phyloP scores from a whole-genome alignment of 2,888 invertebrate genomes.

The Cephus rjabovi region DNA sequence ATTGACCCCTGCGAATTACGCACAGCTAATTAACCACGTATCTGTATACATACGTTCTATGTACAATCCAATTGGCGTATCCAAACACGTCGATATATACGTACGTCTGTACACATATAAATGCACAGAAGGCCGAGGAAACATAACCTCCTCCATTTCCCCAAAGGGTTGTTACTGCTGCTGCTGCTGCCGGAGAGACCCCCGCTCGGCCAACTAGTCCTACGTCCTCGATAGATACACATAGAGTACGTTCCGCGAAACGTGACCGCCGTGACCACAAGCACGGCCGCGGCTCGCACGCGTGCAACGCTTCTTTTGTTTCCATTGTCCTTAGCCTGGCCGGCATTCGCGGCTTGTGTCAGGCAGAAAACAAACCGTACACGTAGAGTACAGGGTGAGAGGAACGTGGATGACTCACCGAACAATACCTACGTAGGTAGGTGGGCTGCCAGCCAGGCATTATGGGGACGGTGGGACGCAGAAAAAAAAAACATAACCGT shows the following conservation, averaged over 20 bases:
- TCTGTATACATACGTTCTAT: neutral
- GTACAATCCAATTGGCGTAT: conserved; percentile 4
- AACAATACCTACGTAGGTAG: conserved; percentile 33
- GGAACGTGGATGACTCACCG: conserved; percentile 48
- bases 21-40: neutral
- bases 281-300: conserved; percentile 43
- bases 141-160: neutral
- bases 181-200: neutral
- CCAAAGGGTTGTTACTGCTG: neutral
- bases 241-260: conserved; percentile 42
- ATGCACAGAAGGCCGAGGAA: neutral
- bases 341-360: conserved; percentile 29
- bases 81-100: neutral
- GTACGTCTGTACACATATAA: neutral
- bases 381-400: conserved; percentile 31
- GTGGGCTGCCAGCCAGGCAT: neutral
- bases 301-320: conserved; percentile 51
- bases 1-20: conserved; percentile 1
- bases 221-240: neutral
- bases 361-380: conserved; percentile 47
- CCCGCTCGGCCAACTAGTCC: neutral
- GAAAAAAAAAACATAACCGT: conserved; percentile 18
- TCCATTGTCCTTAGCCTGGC: conserved; percentile 52
- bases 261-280: conserved; percentile 55
- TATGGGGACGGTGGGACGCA: neutral